Conservation (phyloP, 2,797 vertebrate genomes). For the Eurystomus glaucurus region DNA sequence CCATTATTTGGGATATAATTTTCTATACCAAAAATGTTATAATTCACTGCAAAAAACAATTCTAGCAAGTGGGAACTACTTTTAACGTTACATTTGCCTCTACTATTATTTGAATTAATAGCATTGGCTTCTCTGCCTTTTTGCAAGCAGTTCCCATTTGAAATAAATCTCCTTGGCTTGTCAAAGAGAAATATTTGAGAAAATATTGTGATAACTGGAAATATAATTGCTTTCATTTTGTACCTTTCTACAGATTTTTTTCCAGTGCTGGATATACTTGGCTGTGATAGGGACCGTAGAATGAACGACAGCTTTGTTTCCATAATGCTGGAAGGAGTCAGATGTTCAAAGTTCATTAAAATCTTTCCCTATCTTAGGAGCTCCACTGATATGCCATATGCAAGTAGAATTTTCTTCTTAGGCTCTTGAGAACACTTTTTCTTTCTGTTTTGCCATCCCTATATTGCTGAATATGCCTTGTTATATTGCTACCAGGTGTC, state of each 20-base stretch:
- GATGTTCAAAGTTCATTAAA: conserved; percentile 39
- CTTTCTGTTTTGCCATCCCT: background rate
- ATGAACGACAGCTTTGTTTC: conserved; percentile 55
- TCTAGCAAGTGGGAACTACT: background rate
- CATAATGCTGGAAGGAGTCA: conserved; percentile 31
- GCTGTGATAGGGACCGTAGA: conserved; percentile 1
- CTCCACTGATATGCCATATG: background rate
- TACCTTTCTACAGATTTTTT: conserved; percentile 27
- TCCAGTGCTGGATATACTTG: conserved; percentile 22
- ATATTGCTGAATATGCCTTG: background rate
- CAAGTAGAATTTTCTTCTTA: background rate
- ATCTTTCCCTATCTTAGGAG: background rate
- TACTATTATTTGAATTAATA: background rate
- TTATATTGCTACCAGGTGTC: background rate
- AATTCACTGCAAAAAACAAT: background rate
- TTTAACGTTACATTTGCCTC: background rate
- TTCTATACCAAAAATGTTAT: background rate
- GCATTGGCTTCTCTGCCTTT: background rate
- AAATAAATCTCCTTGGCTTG: background rate
- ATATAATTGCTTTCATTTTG: conserved; percentile 48
- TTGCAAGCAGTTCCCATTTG: background rate
- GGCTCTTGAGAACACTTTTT: background rate
- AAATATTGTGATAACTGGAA: conserved; percentile 61
- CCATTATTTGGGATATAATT: background rate
- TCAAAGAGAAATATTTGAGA: conserved; percentile 25